phyloP scores from a whole-genome alignment of 2,797 vertebrate genomes.

The Discoglossus pictus region DNA sequence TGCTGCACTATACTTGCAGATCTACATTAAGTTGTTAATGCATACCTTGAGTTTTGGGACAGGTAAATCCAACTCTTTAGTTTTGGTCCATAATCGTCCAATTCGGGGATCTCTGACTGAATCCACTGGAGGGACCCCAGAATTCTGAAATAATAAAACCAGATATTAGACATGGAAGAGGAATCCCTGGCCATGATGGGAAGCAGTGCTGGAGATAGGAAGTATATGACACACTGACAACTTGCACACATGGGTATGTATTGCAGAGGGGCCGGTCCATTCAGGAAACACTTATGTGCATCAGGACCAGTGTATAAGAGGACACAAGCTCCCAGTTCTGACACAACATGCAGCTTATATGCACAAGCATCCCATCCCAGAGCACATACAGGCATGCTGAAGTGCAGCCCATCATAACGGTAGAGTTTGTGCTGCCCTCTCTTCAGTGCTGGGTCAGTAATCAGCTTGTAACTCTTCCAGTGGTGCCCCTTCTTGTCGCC shows the following conservation, averaged over 20 bases:
- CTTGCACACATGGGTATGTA: conserved; percentile 22
- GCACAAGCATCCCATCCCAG: not conserved
- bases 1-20: too few species aligned
- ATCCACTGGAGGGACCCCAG: conserved; percentile 91
- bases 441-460: conserved; percentile 97
- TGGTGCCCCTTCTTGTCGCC: conserved; percentile 96
- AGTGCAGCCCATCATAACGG: conserved; percentile 95
- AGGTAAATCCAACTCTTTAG: conserved; percentile 92
- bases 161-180: conserved; percentile 12
- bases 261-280: not conserved
- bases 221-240: conserved; percentile 49
- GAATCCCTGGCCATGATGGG: conserved; percentile 44
- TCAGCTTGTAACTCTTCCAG: conserved; percentile 99
- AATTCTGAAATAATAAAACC: conserved; percentile 75
- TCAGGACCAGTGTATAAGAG: too few species aligned
- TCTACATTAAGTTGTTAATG: not conserved
- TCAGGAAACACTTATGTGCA: conserved; percentile 8
- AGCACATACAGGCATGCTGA: conserved; percentile 89
- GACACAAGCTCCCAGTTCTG: not conserved
- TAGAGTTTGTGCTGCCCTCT: conserved; percentile 97
- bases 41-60: conserved; percentile 97
- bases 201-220: conserved; percentile 1
- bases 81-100: conserved; percentile 96
- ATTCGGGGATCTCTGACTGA: conserved; percentile 93
- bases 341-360: conserved; percentile 7